Percentiles rank a stretch among this genome's conserved stretches.
Evolutionary conservation across 92 coral and sea anemone genomes (phyloP).

Genomic region (Scolanthus callimorphus): DNA sequence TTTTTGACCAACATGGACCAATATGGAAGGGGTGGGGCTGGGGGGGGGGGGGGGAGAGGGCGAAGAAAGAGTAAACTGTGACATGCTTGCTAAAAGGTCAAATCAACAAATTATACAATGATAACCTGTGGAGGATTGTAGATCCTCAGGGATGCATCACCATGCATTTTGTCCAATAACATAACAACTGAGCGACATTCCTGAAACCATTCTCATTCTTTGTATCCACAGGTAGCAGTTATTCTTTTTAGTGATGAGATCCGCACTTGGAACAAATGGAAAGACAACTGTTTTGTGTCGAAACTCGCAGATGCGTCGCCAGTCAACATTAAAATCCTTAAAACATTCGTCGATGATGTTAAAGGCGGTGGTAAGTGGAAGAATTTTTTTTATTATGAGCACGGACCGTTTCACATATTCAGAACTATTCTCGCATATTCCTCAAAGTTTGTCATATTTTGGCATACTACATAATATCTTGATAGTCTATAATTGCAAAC

Average conservation of each 20-base stretch:
- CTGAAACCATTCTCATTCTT: too few species aligned
- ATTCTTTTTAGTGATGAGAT: neutral
- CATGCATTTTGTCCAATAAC: too few species aligned
- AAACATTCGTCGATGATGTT: constrained; percentile 8
- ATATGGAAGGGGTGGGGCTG: neutral
- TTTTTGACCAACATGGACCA: neutral
- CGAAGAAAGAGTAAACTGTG: too few species aligned
- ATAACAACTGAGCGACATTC: too few species aligned
- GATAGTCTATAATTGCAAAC: neutral
- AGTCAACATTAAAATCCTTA: constrained; percentile 23
- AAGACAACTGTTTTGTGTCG: neutral
- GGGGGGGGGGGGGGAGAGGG: neutral
- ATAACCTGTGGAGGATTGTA: too few species aligned
- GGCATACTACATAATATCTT: neutral
- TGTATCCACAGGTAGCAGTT: neutral
- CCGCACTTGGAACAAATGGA: neutral
- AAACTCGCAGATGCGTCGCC: constrained; percentile 39
- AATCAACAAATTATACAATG: too few species aligned
- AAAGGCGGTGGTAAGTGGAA: constrained; percentile 11
- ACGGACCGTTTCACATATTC: too few species aligned
- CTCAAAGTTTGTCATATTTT: neutral
- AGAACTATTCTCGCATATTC: too few species aligned
- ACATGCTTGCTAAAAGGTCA: too few species aligned
- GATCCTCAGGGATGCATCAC: too few species aligned
- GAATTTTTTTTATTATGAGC: too few species aligned